Conservation (phyloP, 1,140 invertebrate genomes). For the Drosophila persimilis region DNA sequence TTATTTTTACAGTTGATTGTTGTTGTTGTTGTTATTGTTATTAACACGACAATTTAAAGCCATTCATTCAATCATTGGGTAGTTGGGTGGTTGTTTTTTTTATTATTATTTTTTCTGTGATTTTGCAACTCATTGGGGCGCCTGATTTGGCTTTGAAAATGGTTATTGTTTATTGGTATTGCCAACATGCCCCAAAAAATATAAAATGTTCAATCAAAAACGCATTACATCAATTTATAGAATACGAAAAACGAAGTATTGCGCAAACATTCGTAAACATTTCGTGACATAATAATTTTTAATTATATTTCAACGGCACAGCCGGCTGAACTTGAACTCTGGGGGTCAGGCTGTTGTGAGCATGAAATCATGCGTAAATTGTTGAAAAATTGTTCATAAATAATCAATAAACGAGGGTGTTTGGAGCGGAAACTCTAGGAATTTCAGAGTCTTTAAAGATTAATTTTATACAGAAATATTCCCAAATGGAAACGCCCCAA, state of each 20-base stretch:
- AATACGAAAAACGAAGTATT: conserved; percentile 7
- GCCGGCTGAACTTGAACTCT: conserved; percentile 64
- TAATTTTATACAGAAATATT: too few relatives aligned
- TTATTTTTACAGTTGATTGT: conserved; percentile 49
- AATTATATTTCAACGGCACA: conserved; percentile 56
- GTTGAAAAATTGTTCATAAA: conserved; percentile 48
- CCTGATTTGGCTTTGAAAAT: conserved; percentile 45
- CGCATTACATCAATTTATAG: conserved; percentile 67
- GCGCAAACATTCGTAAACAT: conserved; percentile 56
- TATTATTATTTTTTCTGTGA: conserved; percentile 16
- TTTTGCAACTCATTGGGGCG: conserved; percentile 66
- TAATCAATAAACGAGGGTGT: conserved; percentile 42
- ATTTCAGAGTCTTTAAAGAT: too few relatives aligned
- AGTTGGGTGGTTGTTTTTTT: conserved; percentile 39
- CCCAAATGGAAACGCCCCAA: too few relatives aligned
- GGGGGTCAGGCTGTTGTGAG: conserved; percentile 31
- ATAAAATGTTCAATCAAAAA: conserved; percentile 68
- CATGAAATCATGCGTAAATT: conserved; percentile 48
- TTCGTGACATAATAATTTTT: conserved; percentile 76
- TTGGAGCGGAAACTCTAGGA: too few relatives aligned
- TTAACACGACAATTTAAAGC: conserved; percentile 66
- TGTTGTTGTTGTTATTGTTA: conserved; percentile 44
- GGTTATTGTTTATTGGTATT: conserved; percentile 1
- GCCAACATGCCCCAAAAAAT: conserved; percentile 51
- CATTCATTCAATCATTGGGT: conserved; percentile 71